Percentiles rank a stretch among this genome's conserved stretches.
These are phyloP conservation scores for Andrena flavipes DNA, from an alignment of 2,888 invertebrate species.

Conservation along the genomic window DNA sequence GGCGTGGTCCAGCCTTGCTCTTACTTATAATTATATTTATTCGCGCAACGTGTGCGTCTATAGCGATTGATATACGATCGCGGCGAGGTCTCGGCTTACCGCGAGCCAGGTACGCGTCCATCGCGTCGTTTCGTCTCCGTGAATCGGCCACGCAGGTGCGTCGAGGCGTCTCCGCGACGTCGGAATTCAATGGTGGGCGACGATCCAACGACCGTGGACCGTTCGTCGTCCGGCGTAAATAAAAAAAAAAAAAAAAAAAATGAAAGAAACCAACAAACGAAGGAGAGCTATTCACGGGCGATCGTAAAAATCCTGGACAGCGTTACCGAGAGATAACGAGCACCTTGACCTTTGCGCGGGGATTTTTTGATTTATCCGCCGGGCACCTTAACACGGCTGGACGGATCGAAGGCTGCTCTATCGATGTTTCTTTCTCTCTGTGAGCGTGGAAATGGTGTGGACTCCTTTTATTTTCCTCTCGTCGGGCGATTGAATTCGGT, in stretches of 20 bases:
- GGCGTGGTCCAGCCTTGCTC: constrained; percentile 84
- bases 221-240: neutral
- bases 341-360: constrained; percentile 66
- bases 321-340: constrained; percentile 55
- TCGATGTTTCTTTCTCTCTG: neutral
- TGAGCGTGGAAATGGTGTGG: neutral
- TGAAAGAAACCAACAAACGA: neutral
- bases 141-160: constrained; percentile 30
- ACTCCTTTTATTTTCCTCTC: neutral
- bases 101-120: constrained; percentile 37
- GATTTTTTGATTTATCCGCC: constrained; percentile 55
- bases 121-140: constrained; percentile 32
- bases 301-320: constrained; percentile 59
- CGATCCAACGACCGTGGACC: too few relatives aligned
- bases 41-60: constrained; percentile 72
- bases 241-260: neutral
- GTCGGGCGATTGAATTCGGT: neutral
- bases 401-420: constrained; percentile 21
- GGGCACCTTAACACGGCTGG: neutral
- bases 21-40: constrained; percentile 83
- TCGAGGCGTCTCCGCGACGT: neutral
- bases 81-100: constrained; percentile 75
- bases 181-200: neutral
- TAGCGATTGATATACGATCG: constrained; percentile 79
- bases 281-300: constrained; percentile 35